These are phyloP conservation scores for Dipodomys merriami DNA, from an alignment of 2,113 vertebrate genomes.

Conservation along the genomic window DNA sequence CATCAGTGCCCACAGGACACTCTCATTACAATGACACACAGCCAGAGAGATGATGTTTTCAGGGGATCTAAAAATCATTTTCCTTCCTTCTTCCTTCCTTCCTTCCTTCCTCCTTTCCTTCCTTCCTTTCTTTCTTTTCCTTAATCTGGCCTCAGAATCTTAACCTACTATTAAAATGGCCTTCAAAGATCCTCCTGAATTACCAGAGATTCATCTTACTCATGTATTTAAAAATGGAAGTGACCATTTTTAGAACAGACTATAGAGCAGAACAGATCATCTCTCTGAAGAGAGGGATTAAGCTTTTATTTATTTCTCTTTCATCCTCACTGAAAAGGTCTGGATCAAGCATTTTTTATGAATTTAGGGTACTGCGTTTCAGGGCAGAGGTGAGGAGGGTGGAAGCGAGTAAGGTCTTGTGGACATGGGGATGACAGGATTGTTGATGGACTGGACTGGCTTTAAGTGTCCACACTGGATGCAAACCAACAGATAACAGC, in stretches of 20 bases:
- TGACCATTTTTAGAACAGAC: neutral
- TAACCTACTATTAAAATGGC: neutral
- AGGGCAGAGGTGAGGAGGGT: neutral
- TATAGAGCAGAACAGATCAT: slow-evolving; percentile 72
- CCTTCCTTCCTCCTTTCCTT: too few relatives aligned
- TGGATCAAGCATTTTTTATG: slow-evolving; percentile 14
- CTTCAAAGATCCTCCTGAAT: slow-evolving; percentile 26
- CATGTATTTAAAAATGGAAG: slow-evolving; percentile 67
- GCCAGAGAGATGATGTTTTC: neutral
- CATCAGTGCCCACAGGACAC: too few relatives aligned
- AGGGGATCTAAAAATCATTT: neutral
- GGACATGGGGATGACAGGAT: accelerated
- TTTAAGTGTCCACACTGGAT: neutral
- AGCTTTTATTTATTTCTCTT: neutral
- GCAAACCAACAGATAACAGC: neutral
- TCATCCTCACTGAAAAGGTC: neutral
- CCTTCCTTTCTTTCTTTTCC: neutral
- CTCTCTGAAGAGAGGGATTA: slow-evolving; percentile 60
- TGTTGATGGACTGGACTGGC: too few relatives aligned
- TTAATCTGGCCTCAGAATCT: slow-evolving; percentile 53
- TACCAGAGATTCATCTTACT: slow-evolving; percentile 34
- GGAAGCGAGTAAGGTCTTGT: neutral
- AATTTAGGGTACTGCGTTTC: neutral
- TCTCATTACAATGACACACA: accelerated
- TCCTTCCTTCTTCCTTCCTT: too few relatives aligned